A percentile compares a stretch with the other conserved stretches of the same genome.
phyloP scores from a whole-genome alignment of 2,797 vertebrate species.

The Clarias fuscus region DNA sequence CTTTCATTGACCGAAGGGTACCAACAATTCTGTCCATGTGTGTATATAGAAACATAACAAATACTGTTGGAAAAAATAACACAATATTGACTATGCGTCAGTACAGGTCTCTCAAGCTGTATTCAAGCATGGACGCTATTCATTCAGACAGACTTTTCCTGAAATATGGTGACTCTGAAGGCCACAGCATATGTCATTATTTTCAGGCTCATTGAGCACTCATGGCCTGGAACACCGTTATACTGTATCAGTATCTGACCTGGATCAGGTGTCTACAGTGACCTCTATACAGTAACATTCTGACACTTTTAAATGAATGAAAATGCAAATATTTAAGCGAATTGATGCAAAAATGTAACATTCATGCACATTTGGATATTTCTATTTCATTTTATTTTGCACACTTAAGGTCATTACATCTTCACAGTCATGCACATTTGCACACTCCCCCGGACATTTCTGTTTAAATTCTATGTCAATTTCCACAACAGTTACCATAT shows the following conservation, averaged over 20 bases:
- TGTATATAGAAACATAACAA: background rate
- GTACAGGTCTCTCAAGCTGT: background rate
- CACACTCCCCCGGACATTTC: too few relatives aligned
- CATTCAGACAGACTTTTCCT: background rate
- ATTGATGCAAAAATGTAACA: background rate
- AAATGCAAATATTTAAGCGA: background rate
- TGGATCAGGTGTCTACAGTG: background rate
- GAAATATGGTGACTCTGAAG: background rate
- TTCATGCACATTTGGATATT: too few relatives aligned
- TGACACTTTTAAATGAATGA: background rate
- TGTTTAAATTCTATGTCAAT: too few relatives aligned
- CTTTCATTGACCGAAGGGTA: too few relatives aligned
- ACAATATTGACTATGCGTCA: too few relatives aligned
- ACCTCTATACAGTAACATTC: background rate
- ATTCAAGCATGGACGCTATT: background rate
- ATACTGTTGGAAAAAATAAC: background rate
- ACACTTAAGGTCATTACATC: too few relatives aligned
- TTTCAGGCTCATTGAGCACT: background rate
- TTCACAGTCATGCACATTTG: too few relatives aligned
- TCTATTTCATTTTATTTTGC: too few relatives aligned
- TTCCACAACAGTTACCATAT: too few relatives aligned
- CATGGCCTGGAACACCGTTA: background rate
- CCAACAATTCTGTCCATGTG: too few relatives aligned
- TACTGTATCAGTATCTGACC: background rate
- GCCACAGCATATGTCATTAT: background rate